Conservation (phyloP, 2,797 vertebrate genomes). For the Etheostoma nigrum region DNA sequence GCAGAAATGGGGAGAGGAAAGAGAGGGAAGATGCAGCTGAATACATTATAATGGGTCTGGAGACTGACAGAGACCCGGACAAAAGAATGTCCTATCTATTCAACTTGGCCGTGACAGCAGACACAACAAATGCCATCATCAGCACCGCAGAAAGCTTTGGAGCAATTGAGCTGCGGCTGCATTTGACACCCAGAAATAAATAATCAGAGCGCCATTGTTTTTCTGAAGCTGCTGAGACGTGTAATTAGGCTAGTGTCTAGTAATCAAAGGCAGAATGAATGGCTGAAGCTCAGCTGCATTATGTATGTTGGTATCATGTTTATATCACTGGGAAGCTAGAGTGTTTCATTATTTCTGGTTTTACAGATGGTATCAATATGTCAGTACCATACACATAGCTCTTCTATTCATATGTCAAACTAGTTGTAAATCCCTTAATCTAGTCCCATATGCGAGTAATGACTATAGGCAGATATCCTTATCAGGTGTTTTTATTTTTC, state of each 20-base stretch:
- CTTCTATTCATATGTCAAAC: not conserved
- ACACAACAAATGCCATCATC: conserved; percentile 70
- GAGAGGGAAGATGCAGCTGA: conserved; percentile 58
- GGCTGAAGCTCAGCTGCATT: conserved; percentile 13
- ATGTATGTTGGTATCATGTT: conserved; percentile 18
- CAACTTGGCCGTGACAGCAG: conserved; percentile 69
- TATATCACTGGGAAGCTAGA: not conserved
- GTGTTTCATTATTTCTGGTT: not conserved
- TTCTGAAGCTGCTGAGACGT: conserved; percentile 24
- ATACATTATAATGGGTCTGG: conserved; percentile 69
- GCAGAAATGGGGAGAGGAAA: conserved; percentile 11
- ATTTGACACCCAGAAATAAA: conserved; percentile 29
- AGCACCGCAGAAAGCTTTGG: conserved; percentile 57
- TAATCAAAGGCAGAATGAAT: conserved; percentile 26
- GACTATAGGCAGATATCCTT: conserved; percentile 20
- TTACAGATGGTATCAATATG: not conserved
- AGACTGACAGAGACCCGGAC: conserved; percentile 74
- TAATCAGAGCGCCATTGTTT: conserved; percentile 42
- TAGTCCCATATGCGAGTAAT: not conserved
- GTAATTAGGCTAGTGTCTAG: conserved; percentile 46
- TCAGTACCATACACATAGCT: not conserved
- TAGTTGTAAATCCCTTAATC: not conserved
- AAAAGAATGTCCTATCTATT: conserved; percentile 78
- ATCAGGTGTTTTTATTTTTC: conserved; percentile 73
- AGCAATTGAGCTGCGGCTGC: conserved; percentile 47